These are phyloP conservation scores for Mythimna lalbum DNA, from an alignment of 2,888 invertebrate species.

Conservation along the genomic window DNA sequence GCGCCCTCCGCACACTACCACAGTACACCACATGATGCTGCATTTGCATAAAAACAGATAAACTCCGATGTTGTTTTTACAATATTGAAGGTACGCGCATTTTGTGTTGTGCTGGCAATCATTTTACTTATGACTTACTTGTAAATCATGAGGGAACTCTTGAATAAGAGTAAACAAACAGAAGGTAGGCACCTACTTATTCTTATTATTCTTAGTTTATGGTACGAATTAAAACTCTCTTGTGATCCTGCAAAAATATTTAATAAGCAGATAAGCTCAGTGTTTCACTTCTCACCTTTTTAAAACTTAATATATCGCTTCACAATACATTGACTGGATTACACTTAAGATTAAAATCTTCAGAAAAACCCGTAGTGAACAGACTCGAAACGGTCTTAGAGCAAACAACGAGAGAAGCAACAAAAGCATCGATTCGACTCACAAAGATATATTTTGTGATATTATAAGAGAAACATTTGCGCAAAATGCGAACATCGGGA, in stretches of 20 bases:
- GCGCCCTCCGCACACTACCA: slow-evolving; percentile 44
- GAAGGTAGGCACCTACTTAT: not conserved
- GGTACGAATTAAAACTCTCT: not conserved
- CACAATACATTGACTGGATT: slow-evolving; percentile 11
- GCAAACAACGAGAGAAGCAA: slow-evolving; percentile 60
- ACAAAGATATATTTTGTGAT: slow-evolving; percentile 72
- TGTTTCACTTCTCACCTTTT: not conserved
- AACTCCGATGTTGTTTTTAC: slow-evolving; percentile 57
- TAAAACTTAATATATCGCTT: not conserved
- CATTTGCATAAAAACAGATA: slow-evolving; percentile 68
- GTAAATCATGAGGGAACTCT: slow-evolving; percentile 21
- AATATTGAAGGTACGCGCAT: slow-evolving; percentile 32
- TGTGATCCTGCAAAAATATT: slow-evolving; percentile 1
- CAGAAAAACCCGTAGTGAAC: slow-evolving; percentile 34
- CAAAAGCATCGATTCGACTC: slow-evolving; percentile 66
- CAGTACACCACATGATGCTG: slow-evolving; percentile 55
- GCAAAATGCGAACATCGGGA: slow-evolving; percentile 79
- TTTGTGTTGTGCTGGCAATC: slow-evolving; percentile 36
- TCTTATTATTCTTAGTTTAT: not conserved
- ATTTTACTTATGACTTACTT: slow-evolving; percentile 44
- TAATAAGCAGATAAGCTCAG: not conserved
- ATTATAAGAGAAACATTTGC: slow-evolving; percentile 84
- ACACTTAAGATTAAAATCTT: slow-evolving; percentile 41
- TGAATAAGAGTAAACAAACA: slow-evolving; percentile 7
- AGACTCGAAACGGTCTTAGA: slow-evolving; percentile 49